These are phyloP conservation scores for Ambastaia sidthimunki DNA, from an alignment of 2,797 vertebrate genomes.

Conservation along the genomic window DNA sequence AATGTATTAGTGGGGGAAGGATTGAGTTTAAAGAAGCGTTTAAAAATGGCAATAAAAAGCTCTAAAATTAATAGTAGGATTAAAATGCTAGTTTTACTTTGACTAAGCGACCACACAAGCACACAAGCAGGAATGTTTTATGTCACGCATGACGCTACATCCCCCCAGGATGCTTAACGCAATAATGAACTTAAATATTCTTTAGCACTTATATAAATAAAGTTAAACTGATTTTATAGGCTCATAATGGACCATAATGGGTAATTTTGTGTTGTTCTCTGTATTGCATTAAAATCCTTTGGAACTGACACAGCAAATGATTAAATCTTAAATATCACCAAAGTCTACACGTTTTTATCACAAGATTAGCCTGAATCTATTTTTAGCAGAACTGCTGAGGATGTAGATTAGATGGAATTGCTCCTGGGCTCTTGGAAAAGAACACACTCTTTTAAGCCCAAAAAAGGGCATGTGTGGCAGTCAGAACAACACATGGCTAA, in stretches of 20 bases:
- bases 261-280: background rate
- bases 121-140: slow-evolving; percentile 32
- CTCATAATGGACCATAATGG: slow-evolving; percentile 7
- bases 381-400: slow-evolving; percentile 52
- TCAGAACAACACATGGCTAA: slow-evolving; percentile 45
- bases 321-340: slow-evolving; percentile 33
- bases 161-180: background rate
- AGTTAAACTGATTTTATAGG: background rate
- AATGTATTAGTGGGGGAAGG: slow-evolving; percentile 28
- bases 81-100: slow-evolving; percentile 43
- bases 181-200: background rate
- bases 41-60: slow-evolving; percentile 39
- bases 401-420: slow-evolving; percentile 57
- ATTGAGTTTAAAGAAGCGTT: slow-evolving; percentile 28
- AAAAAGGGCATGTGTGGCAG: slow-evolving; percentile 58
- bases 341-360: slow-evolving; percentile 51
- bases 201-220: background rate
- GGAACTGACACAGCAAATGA: slow-evolving; percentile 20
- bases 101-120: slow-evolving; percentile 13
- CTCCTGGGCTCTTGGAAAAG: slow-evolving; percentile 53
- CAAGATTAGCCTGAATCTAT: slow-evolving; percentile 54
- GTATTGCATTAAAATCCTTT: slow-evolving; percentile 22
- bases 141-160: slow-evolving; percentile 14
- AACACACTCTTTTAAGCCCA: slow-evolving; percentile 58
- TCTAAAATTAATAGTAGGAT: slow-evolving; percentile 35